Base-by-base conservation (phyloP, 2,797 vertebrate genomes). In the Bucorvus abyssinicus region DNA sequence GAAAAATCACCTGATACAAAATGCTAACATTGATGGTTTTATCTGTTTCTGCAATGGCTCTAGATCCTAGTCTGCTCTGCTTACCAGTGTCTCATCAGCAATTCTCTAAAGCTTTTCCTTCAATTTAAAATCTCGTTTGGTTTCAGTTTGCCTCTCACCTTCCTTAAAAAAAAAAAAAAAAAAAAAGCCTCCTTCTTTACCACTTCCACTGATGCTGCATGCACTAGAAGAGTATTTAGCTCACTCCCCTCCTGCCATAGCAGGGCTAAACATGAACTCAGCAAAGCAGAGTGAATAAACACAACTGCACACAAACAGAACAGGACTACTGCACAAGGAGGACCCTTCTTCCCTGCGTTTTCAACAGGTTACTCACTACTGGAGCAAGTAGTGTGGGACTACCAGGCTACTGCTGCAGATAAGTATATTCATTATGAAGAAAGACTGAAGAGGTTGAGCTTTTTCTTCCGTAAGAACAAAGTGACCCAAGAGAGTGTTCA, bases 401-500 rank as follows among this genome's bases (percentile, higher is more conserved):
- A 96, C 69, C 93, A 93, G 95, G 95, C 95, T 96, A 90, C 94
- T 7, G 74, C 97, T 93, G 94, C 61, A 14, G 8, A 92, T 95
- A 85, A 3, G 56, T 45, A 40, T 3, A 71, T 55, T 96, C 95
- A 79, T 92, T 67, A 97, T 52, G 95, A 97, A 96, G 96, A 96
- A 97, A 96, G 96, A 91, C 97, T 97, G 87, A 90, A 97, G 83
- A 98, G 90, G 76, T 65, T 95, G 92, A 95, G 84, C 96, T 94
- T 96, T 79, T 92, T 89, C 97, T 98, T 97, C 97, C 59, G 45
- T 84, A 97, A 96, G 97, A 97, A 96, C 97, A 98, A 97, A 78
- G 93, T 89, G 96, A 97, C 91, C 90, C 93, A 95, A 95, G 95
- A 96, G 93, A 94, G 95, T 90, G 90, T 96, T 95, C 94, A 97